A percentile compares a stretch with the other conserved stretches of the same genome.
phyloP scores from a whole-genome alignment of 2,888 invertebrate genomes.

The Palloptera scutellata region DNA sequence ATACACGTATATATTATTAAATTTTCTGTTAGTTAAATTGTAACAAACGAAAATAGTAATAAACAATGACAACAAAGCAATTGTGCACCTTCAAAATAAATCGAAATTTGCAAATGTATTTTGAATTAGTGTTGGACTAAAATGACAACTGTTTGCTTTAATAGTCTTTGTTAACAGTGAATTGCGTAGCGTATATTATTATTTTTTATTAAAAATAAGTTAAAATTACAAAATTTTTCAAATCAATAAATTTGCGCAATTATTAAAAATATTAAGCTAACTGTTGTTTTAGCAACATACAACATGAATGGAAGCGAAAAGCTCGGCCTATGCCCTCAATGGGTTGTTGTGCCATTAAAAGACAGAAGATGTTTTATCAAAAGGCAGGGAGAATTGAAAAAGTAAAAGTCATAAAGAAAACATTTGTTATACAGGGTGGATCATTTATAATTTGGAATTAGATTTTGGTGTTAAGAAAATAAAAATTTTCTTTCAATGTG shows the following conservation, averaged over 20 bases:
- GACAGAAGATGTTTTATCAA: too few relatives aligned
- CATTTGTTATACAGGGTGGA: too few relatives aligned
- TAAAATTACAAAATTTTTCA: constrained; percentile 6
- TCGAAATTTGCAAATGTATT: constrained; percentile 8
- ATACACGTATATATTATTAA: constrained; percentile 12
- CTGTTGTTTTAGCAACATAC: too few relatives aligned
- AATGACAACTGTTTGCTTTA: constrained; percentile 14
- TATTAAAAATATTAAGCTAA: constrained; percentile 11
- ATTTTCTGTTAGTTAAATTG: constrained; percentile 16
- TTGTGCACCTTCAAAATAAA: not conserved
- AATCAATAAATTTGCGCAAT: constrained; percentile 17
- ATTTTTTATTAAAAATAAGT: constrained; percentile 10
- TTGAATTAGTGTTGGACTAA: not conserved
- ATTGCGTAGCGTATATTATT: not conserved
- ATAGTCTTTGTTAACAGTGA: constrained; percentile 8
- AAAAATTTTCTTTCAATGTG: too few relatives aligned
- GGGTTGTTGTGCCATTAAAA: too few relatives aligned
- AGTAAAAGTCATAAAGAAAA: too few relatives aligned
- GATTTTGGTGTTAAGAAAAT: too few relatives aligned
- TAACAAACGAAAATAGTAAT: constrained; percentile 7
- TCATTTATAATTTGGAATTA: too few relatives aligned
- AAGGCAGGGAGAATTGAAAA: too few relatives aligned
- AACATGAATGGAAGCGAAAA: too few relatives aligned
- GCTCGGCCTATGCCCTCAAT: too few relatives aligned
- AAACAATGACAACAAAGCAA: not conserved